Conservation (phyloP, 2,797 vertebrate genomes). For the Pitangus sulphuratus region DNA sequence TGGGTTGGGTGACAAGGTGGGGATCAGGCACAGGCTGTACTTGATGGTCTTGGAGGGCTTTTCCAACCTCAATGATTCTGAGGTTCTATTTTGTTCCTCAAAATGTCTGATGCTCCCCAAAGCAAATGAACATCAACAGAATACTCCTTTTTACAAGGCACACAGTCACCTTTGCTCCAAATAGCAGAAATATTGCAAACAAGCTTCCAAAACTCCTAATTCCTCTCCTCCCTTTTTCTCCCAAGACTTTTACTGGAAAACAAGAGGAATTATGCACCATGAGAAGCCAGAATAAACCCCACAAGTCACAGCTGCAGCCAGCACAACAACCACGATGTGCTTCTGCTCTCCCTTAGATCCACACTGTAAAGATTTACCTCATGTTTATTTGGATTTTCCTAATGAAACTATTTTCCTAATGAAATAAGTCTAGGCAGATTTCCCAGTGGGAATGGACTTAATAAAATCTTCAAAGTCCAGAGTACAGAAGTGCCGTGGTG, state of each 20-base stretch:
- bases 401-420: not conserved
- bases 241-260: not conserved
- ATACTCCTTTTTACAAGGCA: fast-evolving
- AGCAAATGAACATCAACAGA: not conserved
- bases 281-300: not conserved
- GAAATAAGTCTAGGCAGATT: not conserved
- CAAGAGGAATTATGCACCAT: not conserved
- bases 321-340: fast-evolving
- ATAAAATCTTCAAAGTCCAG: not conserved
- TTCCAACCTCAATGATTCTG: not conserved
- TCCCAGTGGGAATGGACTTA: not conserved
- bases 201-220: not conserved
- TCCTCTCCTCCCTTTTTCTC: not conserved
- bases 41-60: not conserved
- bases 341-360: too few species aligned
- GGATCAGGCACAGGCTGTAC: not conserved
- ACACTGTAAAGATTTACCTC: not conserved
- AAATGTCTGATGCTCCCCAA: not conserved
- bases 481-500: not conserved
- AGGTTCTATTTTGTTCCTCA: not conserved
- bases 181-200: not conserved
- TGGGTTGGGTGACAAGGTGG: not conserved
- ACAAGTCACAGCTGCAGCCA: not conserved
- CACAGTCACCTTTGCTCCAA: not conserved
- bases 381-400: not conserved